Evolutionary conservation across 2,113 vertebrate genomes (phyloP), one percentile per base, ranked within the genome.

Genomic region (Syrrhaptes paradoxus): DNA sequence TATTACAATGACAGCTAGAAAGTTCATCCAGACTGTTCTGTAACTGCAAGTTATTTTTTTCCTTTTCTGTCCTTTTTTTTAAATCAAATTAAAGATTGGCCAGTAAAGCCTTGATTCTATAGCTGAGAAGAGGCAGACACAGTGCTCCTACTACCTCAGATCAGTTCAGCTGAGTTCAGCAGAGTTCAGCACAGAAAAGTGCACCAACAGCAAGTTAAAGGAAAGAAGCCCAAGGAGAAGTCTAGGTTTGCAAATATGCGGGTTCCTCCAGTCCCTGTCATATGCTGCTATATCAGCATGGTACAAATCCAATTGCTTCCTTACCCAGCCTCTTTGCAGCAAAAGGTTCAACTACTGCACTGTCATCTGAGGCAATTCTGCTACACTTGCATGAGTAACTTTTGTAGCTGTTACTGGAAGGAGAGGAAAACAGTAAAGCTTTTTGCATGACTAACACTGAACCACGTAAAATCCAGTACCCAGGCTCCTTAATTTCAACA

Each of bases 1-100:
- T 82, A 91, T 90, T 91, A 81, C 4, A 1, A 85, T 73, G 77
- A 85, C 88, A 87, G 62, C 83, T 36, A 63, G 38, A 75, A 95
- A 82, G 77, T 93, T 96, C 92, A 96, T 85, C 86, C 59, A 95
- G 63, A 65, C 49, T 87, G 31, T n/a, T 87, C 80, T 77, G 29
- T 29, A 85, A 82, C 62, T 58, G 38, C 38, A 80, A 83, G 43
- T 15, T 46, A 32, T 46, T 41, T 29, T 51, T 65, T 79, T 8
- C 13, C 10, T 29, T 55, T 61, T n/a, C 3, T 16, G 46, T 67
- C 3, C 13, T 36, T 12, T 70, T 76, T 91, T 91, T 52, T 24
- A 1, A 84, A 79, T 79, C 54, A 48, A 65, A 68, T 81, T n/a
- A 81, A 36, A 70, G 41, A 34, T 36, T 85, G 84, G 36, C 31